Evolutionary conservation across 2,797 vertebrate genomes (phyloP).

Genomic region (Melopsittacus undulatus): DNA sequence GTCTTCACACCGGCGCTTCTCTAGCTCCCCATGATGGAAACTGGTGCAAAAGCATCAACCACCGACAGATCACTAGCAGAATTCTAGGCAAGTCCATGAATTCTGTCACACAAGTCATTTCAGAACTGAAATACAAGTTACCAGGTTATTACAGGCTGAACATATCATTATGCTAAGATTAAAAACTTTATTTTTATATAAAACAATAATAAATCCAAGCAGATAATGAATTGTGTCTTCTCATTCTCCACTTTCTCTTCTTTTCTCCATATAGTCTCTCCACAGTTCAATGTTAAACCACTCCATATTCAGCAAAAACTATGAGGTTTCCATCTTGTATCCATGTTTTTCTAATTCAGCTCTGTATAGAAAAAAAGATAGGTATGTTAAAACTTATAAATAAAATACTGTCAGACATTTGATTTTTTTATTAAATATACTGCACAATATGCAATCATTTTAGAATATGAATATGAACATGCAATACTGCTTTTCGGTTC

Average conservation of each 20-base stretch:
- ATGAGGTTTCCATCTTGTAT: conserved; percentile 99
- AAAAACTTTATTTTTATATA: conserved; percentile 73
- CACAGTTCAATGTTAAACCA: conserved; percentile 63
- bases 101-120: neutral
- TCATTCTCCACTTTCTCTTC: conserved; percentile 30
- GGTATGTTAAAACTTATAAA: conserved; percentile 29
- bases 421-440: neutral
- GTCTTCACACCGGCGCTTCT: neutral
- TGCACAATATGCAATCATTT: neutral
- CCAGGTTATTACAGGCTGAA: neutral
- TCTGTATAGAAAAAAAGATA: conserved; percentile 78
- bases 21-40: neutral
- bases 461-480: neutral
- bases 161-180: conserved; percentile 17
- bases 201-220: conserved; percentile 67
- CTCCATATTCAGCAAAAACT: conserved; percentile 68
- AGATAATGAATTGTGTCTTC: conserved; percentile 50
- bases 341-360: conserved; percentile 98
- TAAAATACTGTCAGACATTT: neutral
- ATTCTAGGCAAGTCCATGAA: neutral
- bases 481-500: neutral
- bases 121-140: neutral
- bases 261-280: conserved; percentile 12
- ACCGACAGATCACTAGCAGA: neutral
- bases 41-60: neutral